Evolutionary conservation across 2,797 vertebrate genomes (phyloP), one percentile per base, ranked within the genome.

Genomic region (Neosilurus mollespiculum): DNA sequence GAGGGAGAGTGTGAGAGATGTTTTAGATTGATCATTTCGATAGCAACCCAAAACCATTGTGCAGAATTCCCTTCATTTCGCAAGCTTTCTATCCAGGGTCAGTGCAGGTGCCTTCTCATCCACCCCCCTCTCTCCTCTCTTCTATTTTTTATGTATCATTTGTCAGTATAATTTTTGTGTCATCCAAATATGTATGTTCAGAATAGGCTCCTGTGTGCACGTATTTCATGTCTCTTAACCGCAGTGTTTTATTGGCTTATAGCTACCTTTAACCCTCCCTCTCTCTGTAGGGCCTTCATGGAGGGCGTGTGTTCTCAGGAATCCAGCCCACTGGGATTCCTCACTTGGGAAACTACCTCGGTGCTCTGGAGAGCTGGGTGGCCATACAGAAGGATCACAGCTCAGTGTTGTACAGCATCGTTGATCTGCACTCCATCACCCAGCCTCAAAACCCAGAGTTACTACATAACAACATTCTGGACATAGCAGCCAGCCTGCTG

Each of bases 391-490:
- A 93, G 0, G 87, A 94, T 78, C 95, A 91, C 85, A 89, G 87
- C 53, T 95, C 92, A 0, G 95, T 97, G 84, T 90, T 99, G 0
- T 99, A 97, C 71, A 97, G 98, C 92, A 96, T 99, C 0, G 98
- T 97, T 76, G 97, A 99, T 90, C 92, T 99, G 83, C 98, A 99
- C 87, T 96, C 97, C 86, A 94, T 99, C 92, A 99, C 98, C 0
- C 91, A 95, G 85, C 95, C 95, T n/a, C 97, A 96, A 87, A 94
- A 98, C 34, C 95, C 97, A 0, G 77, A 87, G 0, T 64, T 85
- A 30, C 95, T 99, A 30, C 90, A 90, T 49, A 90, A 90, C 81
- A 96, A 94, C 93, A 93, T 96, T n/a, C 90, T 97, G 90, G 96
- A 99, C 90, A 96, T 97, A 95, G 93, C 96, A 0, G 96, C 98